Base-by-base conservation (phyloP, 2,113 vertebrate genomes). In the Phalacrocorax aristotelis region DNA sequence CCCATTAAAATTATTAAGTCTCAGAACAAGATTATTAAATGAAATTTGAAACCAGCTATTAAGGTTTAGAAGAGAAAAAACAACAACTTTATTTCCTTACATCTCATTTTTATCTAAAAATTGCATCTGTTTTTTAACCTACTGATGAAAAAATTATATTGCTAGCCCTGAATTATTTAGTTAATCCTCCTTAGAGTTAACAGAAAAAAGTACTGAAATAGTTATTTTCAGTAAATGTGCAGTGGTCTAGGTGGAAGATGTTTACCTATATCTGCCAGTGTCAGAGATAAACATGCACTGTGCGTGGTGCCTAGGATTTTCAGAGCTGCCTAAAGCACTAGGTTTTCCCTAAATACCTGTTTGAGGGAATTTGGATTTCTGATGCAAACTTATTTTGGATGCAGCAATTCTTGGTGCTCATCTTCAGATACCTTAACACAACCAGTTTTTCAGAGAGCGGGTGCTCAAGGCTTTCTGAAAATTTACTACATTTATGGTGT, bases 331-430 rank as follows among this genome's bases (percentile, higher is more conserved):
- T 94, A 87, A 89, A 95, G 91, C 84, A 83, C 62, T 87, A 42
- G 9, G 70, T 94, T 68, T 62, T 96, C 58, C 87, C 46, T 87
- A 90, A 87, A 78, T 91, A 78, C 29, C 30, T 38, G 6, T 21
- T 14, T 29, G 82, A 94, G 70, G 93, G 87, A 93, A 90, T 91
- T 44, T 62, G 66, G 74, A 58, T 95, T 94, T 95, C 84, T 62
- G 66, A 82, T 93, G 84, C 62, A 82, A 74, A 66, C 78, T 89
- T 29, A 40, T 44, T 95, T 95, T 93, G 95, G 89, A 97, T 90
- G 87, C 95, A 95, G 94, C 87, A 96, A 82, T 88, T 95, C 89
- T 83, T 87, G 95, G 96, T 95, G 94, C 94, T 94, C 91, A 96
- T 90, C 85, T 90, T 96, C 89, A 84, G 75, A 94, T 89, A 94